Evolutionary conservation across 2,113 vertebrate species (phyloP).

Genomic region (Hemicordylus capensis): DNA sequence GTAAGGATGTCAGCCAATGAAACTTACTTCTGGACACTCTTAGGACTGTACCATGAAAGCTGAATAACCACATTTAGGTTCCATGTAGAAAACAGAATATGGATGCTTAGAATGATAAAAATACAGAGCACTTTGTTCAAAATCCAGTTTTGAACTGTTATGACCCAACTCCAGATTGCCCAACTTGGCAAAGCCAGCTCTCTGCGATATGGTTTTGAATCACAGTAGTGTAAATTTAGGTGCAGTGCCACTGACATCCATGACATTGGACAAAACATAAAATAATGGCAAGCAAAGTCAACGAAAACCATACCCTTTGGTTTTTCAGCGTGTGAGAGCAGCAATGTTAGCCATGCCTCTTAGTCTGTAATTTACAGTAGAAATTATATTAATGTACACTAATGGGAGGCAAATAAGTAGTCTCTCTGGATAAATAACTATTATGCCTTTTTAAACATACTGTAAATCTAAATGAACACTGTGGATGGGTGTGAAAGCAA

Average conservation of each 20-base stretch:
- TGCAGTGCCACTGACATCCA: neutral
- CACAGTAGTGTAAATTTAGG: neutral
- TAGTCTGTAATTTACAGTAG: constrained; percentile 39
- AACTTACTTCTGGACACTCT: no score
- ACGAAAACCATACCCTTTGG: neutral
- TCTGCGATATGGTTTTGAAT: neutral
- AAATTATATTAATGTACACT: constrained; percentile 39
- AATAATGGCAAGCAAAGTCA: neutral
- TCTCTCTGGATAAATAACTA: constrained; percentile 66
- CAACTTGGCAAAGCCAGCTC: neutral
- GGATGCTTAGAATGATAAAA: neutral
- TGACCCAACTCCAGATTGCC: neutral
- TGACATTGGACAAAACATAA: neutral
- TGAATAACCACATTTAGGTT: neutral
- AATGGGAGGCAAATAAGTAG: constrained; percentile 51
- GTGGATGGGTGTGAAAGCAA: constrained; percentile 45
- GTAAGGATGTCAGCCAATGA: no score
- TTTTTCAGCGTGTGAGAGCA: neutral
- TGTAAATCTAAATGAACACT: constrained; percentile 60
- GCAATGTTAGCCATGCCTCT: neutral
- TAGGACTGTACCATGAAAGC: neutral
- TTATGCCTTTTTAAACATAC: constrained; percentile 60
- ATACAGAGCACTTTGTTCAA: constrained; percentile 12
- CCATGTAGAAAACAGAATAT: neutral
- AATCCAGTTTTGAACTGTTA: neutral